Conservation (phyloP, 2,888 invertebrate species). For the Melinopterus prodromus region DNA sequence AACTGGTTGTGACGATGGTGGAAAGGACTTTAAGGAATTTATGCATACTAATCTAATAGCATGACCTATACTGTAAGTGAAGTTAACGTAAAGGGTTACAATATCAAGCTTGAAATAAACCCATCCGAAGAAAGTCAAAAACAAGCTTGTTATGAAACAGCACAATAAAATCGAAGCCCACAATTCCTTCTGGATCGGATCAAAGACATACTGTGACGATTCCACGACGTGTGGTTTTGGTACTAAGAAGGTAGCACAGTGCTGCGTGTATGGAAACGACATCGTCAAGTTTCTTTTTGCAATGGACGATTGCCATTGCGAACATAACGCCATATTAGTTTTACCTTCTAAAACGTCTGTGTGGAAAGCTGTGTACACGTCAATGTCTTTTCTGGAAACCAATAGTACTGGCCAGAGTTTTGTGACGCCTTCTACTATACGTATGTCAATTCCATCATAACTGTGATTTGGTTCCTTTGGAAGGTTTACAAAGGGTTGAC, state of each 20-base stretch:
- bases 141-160: slow-evolving; percentile 18
- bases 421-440: slow-evolving; percentile 26
- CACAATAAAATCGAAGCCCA: slow-evolving; percentile 22
- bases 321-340: slow-evolving; percentile 31
- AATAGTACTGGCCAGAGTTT: slow-evolving; percentile 28
- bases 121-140: slow-evolving; percentile 24
- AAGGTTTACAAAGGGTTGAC: slow-evolving; percentile 28
- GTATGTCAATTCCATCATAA: slow-evolving; percentile 29
- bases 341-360: slow-evolving; percentile 27
- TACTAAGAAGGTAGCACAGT: slow-evolving; percentile 42
- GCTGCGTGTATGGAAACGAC: slow-evolving; percentile 39
- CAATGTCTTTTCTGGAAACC: slow-evolving; percentile 13
- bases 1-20: slow-evolving; percentile 19
- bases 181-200: slow-evolving; percentile 27
- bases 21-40: slow-evolving; percentile 25
- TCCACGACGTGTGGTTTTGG: slow-evolving; percentile 38
- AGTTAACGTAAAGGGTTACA: slow-evolving; percentile 22
- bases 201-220: slow-evolving; percentile 29
- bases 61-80: slow-evolving; percentile 16
- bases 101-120: slow-evolving; percentile 26
- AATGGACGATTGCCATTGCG: slow-evolving; percentile 28
- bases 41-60: slow-evolving; percentile 27
- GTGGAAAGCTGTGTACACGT: slow-evolving; percentile 14
- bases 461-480: not conserved
- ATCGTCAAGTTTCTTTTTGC: slow-evolving; percentile 14